Percentiles rank a stretch among this genome's conserved stretches.
phyloP scores from a whole-genome alignment of 35 echinoderm and acorn worm genomes.

The Heliocidaris erythrogramma region DNA sequence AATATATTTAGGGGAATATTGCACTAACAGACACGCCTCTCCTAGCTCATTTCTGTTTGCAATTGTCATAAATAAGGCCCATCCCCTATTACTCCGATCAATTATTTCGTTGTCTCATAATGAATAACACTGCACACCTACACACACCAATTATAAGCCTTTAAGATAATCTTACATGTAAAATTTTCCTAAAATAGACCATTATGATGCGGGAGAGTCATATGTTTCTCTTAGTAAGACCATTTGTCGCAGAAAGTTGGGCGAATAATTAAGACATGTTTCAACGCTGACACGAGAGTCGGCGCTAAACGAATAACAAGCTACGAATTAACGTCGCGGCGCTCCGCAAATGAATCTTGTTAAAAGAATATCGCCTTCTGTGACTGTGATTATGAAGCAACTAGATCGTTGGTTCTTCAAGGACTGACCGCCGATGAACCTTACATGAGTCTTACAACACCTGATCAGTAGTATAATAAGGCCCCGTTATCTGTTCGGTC shows the following conservation, averaged over 20 bases:
- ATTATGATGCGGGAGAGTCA: not conserved
- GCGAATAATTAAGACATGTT: conserved; percentile 6
- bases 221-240: not conserved
- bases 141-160: not conserved
- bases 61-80: not conserved
- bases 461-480: too few species aligned
- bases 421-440: not conserved
- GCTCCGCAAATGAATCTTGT: conserved; percentile 9
- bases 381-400: not conserved
- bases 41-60: not conserved
- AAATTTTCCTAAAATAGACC: conserved; percentile 4
- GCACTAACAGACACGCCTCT: not conserved
- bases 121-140: not conserved
- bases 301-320: conserved; percentile 16
- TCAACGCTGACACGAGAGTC: conserved; percentile 8
- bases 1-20: not conserved
- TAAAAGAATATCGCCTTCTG: not conserved
- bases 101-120: not conserved
- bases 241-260: not conserved
- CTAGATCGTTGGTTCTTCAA: not conserved
- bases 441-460: not conserved
- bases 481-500: too few species aligned
- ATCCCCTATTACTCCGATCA: not conserved
- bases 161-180: not conserved
- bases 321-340: conserved; percentile 7